Evolutionary conservation across 2,888 invertebrate genomes (phyloP), one percentile per base, ranked within the genome.

Genomic region (Orthosia gracilis): DNA sequence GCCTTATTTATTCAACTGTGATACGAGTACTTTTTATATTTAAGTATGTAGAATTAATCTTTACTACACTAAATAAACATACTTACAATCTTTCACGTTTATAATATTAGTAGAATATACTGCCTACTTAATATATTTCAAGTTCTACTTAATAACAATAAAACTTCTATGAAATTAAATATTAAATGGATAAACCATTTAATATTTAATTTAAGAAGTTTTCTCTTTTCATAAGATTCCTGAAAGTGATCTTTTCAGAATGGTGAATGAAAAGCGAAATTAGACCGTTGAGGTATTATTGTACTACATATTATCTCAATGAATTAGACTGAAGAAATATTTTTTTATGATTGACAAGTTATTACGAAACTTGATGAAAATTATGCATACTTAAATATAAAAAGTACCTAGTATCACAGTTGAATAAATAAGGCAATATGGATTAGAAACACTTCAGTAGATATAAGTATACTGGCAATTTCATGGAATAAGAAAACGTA

Each of bases 21-120:
- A 21, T 1, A 0, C n/a, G 3, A 12, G 21, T 21, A 54, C 1
- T 21, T 21, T 11, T 13, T 21, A 12, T 4, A 40, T 9, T 40
- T 40, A 7, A 40, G 12, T 54, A 21, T 21, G 0, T 54, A 21
- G 23, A 55, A 55, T 55, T n/a, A n/a, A 40, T 40, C 40, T 40
- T 9, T 40, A 40, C 40, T 9, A 40, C 40, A 40, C 40, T 9
- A 9, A 40, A 40, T 1, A 40, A 40, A 40, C 40, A 40, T 40
- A 40, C 40, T 1, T 40, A 40, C 40, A 40, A 40, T 40, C 40
- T 40, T 40, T 40, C 9, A 40, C 40, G 9, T 9, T 40, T 40
- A 9, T 40, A 40, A 40, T 9, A 9, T 40, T 40, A 40, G 0
- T 40, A 40, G 84, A 80, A 81, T 72, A 69, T 66, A 31, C 54